phyloP scores from a whole-genome alignment of 2,888 invertebrate genomes.

The Tricholauxania praeusta region DNA sequence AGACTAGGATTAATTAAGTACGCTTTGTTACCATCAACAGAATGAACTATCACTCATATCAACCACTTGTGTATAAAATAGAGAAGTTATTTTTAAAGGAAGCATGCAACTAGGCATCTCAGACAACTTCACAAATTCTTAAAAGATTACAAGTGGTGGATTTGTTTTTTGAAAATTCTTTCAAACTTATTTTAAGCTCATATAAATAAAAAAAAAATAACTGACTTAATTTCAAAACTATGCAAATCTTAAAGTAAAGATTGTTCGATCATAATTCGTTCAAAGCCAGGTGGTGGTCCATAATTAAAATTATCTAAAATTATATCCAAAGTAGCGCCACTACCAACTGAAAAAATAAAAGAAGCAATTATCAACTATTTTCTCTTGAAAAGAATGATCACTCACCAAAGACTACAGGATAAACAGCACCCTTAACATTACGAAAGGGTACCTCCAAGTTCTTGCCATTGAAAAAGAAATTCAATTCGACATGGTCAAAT shows the following conservation, averaged over 20 bases:
- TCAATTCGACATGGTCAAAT: constrained; percentile 96
- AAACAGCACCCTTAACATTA: constrained; percentile 91
- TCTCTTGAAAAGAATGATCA: constrained; percentile 25
- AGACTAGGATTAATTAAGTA: too few species aligned
- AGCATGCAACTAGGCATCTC: too few species aligned
- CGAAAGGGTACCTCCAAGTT: constrained; percentile 86
- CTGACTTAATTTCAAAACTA: not conserved
- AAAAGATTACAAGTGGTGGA: not conserved
- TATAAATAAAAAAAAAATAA: constrained; percentile 1
- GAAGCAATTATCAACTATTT: constrained; percentile 20
- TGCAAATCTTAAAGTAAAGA: constrained; percentile 82
- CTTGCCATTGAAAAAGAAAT: constrained; percentile 94
- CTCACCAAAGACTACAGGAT: constrained; percentile 93
- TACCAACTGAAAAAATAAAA: constrained; percentile 82
- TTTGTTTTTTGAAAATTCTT: not conserved
- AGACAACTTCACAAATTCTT: not conserved
- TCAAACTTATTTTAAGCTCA: not conserved
- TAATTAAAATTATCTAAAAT: constrained; percentile 91
- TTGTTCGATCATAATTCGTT: constrained; percentile 96
- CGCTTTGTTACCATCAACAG: too few species aligned
- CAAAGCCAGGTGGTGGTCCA: constrained; percentile 87
- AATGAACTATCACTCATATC: too few species aligned
- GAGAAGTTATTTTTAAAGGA: too few species aligned
- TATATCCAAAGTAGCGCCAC: constrained; percentile 96
- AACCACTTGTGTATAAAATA: too few species aligned